phyloP scores from a whole-genome alignment of 2,888 invertebrate genomes.

The Pemphredon lugubris region DNA sequence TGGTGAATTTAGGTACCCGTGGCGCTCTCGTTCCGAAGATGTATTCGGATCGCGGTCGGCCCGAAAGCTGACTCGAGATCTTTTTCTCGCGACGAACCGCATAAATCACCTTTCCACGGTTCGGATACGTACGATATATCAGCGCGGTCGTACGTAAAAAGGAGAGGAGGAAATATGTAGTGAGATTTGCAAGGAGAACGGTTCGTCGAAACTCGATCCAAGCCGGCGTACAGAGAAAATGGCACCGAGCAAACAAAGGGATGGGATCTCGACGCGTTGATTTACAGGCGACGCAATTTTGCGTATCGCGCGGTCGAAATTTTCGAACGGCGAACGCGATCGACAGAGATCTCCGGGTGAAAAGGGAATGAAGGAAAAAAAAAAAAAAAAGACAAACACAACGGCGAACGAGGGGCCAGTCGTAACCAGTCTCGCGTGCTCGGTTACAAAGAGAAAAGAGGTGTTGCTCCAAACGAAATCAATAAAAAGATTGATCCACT shows the following conservation, averaged over 20 bases:
- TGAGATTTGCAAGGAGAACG: neutral
- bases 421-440: conserved; percentile 2
- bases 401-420: too few species aligned
- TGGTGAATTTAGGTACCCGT: conserved; percentile 46
- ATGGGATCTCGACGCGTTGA: too few species aligned
- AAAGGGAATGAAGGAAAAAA: too few species aligned
- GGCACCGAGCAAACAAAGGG: too few species aligned
- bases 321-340: too few species aligned
- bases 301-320: too few species aligned
- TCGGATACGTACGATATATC: conserved; percentile 49
- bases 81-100: conserved; percentile 34
- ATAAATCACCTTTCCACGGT: conserved; percentile 48
- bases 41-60: conserved; percentile 32
- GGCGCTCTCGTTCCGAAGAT: conserved; percentile 19
- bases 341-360: too few species aligned
- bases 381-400: too few species aligned
- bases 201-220: too few species aligned
- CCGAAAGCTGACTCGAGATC: conserved; percentile 30
- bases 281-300: too few species aligned
- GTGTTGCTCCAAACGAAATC: conserved; percentile 37
- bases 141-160: conserved; percentile 28
- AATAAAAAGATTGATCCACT: conserved; percentile 51
- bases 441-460: neutral
- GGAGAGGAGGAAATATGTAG: neutral
- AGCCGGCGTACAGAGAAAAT: too few species aligned